phyloP scores from a whole-genome alignment of 2,113 vertebrate species.

The Tachuris rubrigastra region DNA sequence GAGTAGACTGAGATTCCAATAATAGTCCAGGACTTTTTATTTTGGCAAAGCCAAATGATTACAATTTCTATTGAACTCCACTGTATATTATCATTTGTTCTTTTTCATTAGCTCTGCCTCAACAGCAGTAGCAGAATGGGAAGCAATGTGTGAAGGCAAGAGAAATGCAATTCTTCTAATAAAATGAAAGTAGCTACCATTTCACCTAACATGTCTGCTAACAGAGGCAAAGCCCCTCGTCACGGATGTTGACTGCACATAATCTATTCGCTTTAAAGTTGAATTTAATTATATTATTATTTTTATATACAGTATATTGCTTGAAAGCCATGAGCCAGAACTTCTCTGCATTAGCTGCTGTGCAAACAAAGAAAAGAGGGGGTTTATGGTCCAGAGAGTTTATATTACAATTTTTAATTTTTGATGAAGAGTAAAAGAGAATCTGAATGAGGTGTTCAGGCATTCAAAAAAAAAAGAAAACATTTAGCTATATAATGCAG shows the following conservation, averaged over 20 bases:
- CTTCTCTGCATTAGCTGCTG: neutral
- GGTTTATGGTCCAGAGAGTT: neutral
- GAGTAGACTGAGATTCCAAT: neutral
- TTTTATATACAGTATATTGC: conserved; percentile 18
- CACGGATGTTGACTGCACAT: neutral
- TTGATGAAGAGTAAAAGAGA: conserved; percentile 33
- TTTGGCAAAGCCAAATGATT: neutral
- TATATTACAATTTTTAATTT: conserved; percentile 46
- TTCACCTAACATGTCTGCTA: neutral
- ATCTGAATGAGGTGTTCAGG: neutral
- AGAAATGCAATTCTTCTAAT: neutral
- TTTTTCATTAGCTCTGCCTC: conserved; percentile 37
- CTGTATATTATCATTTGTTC: neutral
- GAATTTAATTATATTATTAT: conserved; percentile 51
- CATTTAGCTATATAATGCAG: neutral
- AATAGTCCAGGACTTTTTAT: neutral
- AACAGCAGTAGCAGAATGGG: neutral
- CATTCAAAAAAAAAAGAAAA: neutral
- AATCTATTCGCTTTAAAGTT: neutral
- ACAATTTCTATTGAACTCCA: neutral
- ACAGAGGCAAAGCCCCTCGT: neutral
- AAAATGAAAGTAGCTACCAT: neutral
- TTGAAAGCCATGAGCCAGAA: conserved; percentile 2
- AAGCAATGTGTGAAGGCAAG: neutral
- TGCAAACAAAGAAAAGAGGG: conserved; percentile 25